phyloP scores from a whole-genome alignment of 2,113 vertebrate species.

The Lasiurus borealis region DNA sequence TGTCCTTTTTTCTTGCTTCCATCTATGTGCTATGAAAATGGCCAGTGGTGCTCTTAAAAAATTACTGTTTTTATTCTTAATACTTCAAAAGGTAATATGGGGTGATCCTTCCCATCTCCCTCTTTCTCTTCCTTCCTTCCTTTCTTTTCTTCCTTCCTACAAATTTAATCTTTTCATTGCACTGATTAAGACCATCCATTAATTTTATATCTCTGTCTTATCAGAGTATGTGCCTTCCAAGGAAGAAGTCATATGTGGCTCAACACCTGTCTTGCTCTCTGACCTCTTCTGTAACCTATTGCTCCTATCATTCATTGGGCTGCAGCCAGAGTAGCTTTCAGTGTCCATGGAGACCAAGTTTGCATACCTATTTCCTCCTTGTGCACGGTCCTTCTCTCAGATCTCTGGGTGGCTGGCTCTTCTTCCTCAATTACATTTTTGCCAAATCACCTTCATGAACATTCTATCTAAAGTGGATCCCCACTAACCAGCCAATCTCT shows the following conservation, averaged over 20 bases:
- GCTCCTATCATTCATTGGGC: not conserved
- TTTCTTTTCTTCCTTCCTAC: not conserved
- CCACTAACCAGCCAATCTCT: not conserved
- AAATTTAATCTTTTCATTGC: not conserved
- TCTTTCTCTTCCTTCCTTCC: not conserved
- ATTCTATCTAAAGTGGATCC: not conserved
- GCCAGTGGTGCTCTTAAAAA: not conserved
- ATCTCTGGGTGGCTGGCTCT: not conserved
- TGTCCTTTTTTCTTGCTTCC: not conserved
- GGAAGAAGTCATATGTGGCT: conserved; percentile 38
- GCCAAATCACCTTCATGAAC: not conserved
- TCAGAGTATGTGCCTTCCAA: conserved; percentile 6
- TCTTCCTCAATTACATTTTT: not conserved
- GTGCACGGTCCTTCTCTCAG: not conserved
- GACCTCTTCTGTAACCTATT: not conserved
- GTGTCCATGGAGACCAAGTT: not conserved
- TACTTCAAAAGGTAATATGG: not conserved
- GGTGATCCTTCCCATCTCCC: not conserved
- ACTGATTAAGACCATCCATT: not conserved
- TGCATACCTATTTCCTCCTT: not conserved
- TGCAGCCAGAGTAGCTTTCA: not conserved
- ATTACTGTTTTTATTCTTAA: not conserved
- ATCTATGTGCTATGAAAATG: not conserved
- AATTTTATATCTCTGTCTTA: not conserved
- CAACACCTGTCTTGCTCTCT: not conserved